Evolutionary conservation across 1,140 invertebrate species (phyloP).

Genomic region (Copidosoma floridanum): DNA sequence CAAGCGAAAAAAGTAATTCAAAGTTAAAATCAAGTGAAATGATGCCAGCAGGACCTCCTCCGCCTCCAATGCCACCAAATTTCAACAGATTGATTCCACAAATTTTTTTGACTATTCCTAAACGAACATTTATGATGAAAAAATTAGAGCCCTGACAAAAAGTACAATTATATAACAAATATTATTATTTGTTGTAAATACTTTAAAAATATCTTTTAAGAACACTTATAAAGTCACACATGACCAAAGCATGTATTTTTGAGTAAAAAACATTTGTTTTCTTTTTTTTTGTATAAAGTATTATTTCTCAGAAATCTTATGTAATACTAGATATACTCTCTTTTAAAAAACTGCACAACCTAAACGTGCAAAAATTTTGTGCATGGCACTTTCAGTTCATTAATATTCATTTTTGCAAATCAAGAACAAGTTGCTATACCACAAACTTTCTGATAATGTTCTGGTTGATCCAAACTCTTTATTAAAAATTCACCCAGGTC

Average conservation of each 20-base stretch:
- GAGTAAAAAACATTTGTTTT: slow-evolving; percentile 9
- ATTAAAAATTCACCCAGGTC: slow-evolving; percentile 76
- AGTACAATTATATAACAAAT: not conserved
- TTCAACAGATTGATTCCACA: slow-evolving; percentile 16
- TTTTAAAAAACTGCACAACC: slow-evolving; percentile 6
- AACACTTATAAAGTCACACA: not conserved
- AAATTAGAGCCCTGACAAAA: slow-evolving; percentile 1
- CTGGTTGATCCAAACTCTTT: slow-evolving; percentile 64
- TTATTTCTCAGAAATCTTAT: slow-evolving; percentile 6
- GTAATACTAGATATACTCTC: slow-evolving; percentile 2
- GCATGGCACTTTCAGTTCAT: not conserved
- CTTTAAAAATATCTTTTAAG: not conserved
- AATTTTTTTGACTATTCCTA: slow-evolving; percentile 18
- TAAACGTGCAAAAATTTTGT: not conserved
- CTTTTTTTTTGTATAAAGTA: slow-evolving; percentile 7
- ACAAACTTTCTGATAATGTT: slow-evolving; percentile 68
- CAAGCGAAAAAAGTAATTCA: slow-evolving; percentile 14
- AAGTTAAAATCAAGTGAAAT: slow-evolving; percentile 25
- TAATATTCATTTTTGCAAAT: not conserved
- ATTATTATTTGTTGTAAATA: slow-evolving; percentile 26
- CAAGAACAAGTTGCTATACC: slow-evolving; percentile 56
- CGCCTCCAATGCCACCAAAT: slow-evolving; percentile 49
- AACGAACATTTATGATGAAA: slow-evolving; percentile 37
- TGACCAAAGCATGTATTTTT: slow-evolving; percentile 13
- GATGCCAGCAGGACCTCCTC: slow-evolving; percentile 44